Base-by-base conservation (phyloP, 2,797 vertebrate species). In the Amblyraja radiata region DNA sequence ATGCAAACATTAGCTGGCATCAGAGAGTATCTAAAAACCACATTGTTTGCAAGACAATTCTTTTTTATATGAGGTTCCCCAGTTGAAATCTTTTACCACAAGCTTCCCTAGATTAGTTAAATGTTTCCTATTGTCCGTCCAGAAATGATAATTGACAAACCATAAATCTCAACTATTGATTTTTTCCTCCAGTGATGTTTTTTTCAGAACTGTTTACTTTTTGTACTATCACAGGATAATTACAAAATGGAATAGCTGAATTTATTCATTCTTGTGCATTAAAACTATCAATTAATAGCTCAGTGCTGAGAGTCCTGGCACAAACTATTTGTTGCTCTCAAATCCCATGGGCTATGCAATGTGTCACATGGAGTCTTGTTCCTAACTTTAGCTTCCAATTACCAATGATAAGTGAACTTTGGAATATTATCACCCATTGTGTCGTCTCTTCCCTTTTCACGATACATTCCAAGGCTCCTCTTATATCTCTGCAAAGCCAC, bases 271-370 rank as follows among this genome's bases (percentile, higher is more conserved):
- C 90, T 14, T 25, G 36, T 4, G 9, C 16, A 36, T 90, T 90
- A 71, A 90, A 68, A 71, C n/a, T 91, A 21, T 32, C 68, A 91
- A 91, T 91, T 91, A 91, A 54, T 91, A 46, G 36, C 18, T 73
- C 18, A 74, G 9, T 25, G 68, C 36, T 73, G 36, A 23, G 10
- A 21, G n/a, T 46, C 68, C 1, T 9, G 73, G 23, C 32, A 16
- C 90, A 54, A 9, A 11, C 6, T 23, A 25, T 46, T 63, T 11
- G 65, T 9, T n/a, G 32, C 13, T 36, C 65, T 25, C 88, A 6
- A 71, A 71, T 71, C 32, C 88, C 32, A 18, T 39, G n/a, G 16
- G 58, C n/a, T 11, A 18, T 18, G 5, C 68, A 25, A 32, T 46
- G 63, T 73, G n/a, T 9, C 18, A 1, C 65, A 68, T 32, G 10